Percentiles rank a stretch among this genome's conserved stretches.
These are phyloP conservation scores for Papilio dardanus DNA, from an alignment of 1,140 invertebrate species.

Conservation along the genomic window DNA sequence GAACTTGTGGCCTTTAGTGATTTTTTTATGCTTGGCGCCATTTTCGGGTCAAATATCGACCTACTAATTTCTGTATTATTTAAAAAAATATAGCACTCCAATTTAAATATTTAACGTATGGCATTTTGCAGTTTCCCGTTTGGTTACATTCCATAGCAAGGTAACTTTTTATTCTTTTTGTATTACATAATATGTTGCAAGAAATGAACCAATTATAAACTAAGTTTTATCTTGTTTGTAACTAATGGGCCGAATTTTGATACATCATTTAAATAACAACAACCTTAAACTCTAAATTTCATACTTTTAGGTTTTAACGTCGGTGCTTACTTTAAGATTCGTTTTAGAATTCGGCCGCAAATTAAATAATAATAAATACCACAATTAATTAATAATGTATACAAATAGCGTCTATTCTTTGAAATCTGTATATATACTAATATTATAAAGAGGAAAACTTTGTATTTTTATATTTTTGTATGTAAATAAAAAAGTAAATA, in stretches of 20 bases:
- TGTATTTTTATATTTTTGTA: too few relatives aligned
- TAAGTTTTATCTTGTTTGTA: not conserved
- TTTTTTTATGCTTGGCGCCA: conserved; percentile 18
- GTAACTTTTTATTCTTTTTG: not conserved
- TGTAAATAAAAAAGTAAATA: too few relatives aligned
- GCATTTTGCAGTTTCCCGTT: not conserved
- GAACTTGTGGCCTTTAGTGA: conserved; percentile 11
- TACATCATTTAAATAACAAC: not conserved
- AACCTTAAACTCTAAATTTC: too few relatives aligned
- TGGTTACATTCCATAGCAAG: not conserved
- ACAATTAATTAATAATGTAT: too few relatives aligned
- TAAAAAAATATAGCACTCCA: not conserved
- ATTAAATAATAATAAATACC: too few relatives aligned
- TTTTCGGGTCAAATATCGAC: conserved; percentile 23
- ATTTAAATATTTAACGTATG: not conserved
- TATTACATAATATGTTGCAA: not conserved
- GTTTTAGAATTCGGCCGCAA: too few relatives aligned
- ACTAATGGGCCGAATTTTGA: too few relatives aligned
- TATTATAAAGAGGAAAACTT: too few relatives aligned
- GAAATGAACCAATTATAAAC: not conserved
- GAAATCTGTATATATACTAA: too few relatives aligned
- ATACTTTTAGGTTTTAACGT: too few relatives aligned
- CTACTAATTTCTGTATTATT: conserved; percentile 11
- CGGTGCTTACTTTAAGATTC: too few relatives aligned
- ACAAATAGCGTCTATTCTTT: too few relatives aligned